Conservation (phyloP, 2,113 vertebrate genomes). For the Ophiodon elongatus region DNA sequence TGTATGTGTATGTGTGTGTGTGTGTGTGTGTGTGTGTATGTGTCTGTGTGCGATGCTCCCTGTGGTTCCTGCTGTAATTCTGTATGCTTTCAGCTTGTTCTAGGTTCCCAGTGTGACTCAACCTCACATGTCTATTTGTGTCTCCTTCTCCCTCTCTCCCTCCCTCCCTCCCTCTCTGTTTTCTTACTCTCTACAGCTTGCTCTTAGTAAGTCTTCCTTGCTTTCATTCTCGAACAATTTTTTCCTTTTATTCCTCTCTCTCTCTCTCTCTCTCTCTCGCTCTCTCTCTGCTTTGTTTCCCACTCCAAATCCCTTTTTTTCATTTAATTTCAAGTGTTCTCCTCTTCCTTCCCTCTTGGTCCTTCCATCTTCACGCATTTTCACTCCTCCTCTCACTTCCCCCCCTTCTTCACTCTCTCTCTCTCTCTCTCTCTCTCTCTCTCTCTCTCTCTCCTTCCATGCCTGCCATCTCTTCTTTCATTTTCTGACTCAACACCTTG, state of each 20-base stretch:
- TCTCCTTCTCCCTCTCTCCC: constrained; percentile 41
- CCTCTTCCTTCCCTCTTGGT: constrained; percentile 31
- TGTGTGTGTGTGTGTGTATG: constrained; percentile 28
- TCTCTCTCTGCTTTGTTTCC: constrained; percentile 26
- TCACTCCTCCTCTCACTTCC: constrained; percentile 23
- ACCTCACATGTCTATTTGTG: constrained; percentile 73
- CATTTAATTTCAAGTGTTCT: constrained; percentile 38
- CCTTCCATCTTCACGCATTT: constrained; percentile 32
- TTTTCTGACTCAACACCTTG: constrained; percentile 86
- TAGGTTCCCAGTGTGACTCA: constrained; percentile 76
- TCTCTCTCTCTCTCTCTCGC: constrained; percentile 10
- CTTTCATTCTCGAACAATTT: constrained; percentile 38
- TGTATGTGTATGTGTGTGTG: constrained; percentile 19
- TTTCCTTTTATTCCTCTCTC: background rate
- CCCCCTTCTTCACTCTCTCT: constrained; percentile 8
- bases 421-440: background rate
- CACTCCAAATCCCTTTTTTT: constrained; percentile 11
- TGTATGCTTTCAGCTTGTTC: constrained; percentile 70
- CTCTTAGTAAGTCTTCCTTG: constrained; percentile 35
- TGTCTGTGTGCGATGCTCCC: constrained; percentile 33
- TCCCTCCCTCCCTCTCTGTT: constrained; percentile 10
- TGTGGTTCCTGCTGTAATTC: constrained; percentile 61
- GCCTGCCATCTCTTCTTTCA: constrained; percentile 73
- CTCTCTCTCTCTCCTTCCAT: constrained; percentile 20
- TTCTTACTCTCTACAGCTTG: constrained; percentile 28